phyloP scores from a whole-genome alignment of 2,888 invertebrate genomes.

The Brachynemurus nebulosus region DNA sequence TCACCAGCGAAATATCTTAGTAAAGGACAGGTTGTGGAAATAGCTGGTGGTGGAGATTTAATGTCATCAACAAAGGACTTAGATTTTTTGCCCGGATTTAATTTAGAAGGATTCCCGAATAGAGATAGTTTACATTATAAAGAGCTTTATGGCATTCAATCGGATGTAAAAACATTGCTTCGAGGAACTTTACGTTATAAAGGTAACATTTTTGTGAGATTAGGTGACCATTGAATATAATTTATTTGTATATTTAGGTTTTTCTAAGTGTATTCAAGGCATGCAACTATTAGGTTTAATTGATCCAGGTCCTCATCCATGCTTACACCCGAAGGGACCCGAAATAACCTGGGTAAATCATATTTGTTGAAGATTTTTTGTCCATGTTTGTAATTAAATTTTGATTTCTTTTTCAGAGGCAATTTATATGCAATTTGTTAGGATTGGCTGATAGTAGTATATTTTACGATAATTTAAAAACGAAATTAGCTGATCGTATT shows the following conservation, averaged over 20 bases:
- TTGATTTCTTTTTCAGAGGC: slow-evolving; percentile 42
- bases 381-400: no score
- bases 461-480: slow-evolving; percentile 85
- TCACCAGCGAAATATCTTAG: slow-evolving; percentile 78
- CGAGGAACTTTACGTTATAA: slow-evolving; percentile 88
- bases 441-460: slow-evolving; percentile 75
- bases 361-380: no score
- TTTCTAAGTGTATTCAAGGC: slow-evolving; percentile 74
- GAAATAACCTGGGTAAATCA: slow-evolving; percentile 87
- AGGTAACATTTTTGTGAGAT: slow-evolving; percentile 29
- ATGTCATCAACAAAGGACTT: slow-evolving; percentile 68
- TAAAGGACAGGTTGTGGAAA: slow-evolving; percentile 74
- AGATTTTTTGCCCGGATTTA: slow-evolving; percentile 91
- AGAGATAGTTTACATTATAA: slow-evolving; percentile 86
- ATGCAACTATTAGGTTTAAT: slow-evolving; percentile 80
- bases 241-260: slow-evolving; percentile 41
- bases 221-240: background rate
- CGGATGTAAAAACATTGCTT: slow-evolving; percentile 75
- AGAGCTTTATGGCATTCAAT: slow-evolving; percentile 71
- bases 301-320: slow-evolving; percentile 71
- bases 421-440: slow-evolving; percentile 71
- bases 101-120: slow-evolving; percentile 93
- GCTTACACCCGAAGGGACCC: slow-evolving; percentile 89
- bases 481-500: slow-evolving; percentile 67
- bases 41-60: slow-evolving; percentile 76